These are phyloP conservation scores for Epinotia brunnichana DNA, from an alignment of 2,888 invertebrate species.

Conservation along the genomic window DNA sequence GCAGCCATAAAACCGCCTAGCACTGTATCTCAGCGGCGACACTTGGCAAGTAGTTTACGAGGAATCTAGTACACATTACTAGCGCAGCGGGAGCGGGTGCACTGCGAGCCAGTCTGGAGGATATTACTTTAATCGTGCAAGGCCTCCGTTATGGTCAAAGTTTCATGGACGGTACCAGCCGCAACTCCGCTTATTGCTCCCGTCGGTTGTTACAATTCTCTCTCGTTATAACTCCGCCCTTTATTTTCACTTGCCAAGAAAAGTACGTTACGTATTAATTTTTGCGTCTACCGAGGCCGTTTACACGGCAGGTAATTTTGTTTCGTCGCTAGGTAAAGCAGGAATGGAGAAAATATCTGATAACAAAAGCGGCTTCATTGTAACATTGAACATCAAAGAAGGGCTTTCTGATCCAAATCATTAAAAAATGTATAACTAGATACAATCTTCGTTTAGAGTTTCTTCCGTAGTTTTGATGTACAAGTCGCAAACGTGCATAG, in stretches of 20 bases:
- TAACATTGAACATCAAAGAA: slow-evolving; percentile 26
- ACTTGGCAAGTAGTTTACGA: slow-evolving; percentile 60
- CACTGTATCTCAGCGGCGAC: slow-evolving; percentile 45
- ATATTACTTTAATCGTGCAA: slow-evolving; percentile 73
- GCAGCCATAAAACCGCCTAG: slow-evolving; percentile 36
- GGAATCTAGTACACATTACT: slow-evolving; percentile 61
- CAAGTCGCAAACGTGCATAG: not conserved
- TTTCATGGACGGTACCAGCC: slow-evolving; percentile 54
- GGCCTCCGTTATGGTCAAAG: slow-evolving; percentile 70
- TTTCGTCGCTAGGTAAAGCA: slow-evolving; percentile 24
- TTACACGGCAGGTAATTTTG: slow-evolving; percentile 29
- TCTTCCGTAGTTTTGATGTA: not conserved
- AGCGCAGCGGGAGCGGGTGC: slow-evolving; percentile 54
- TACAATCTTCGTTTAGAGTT: not conserved
- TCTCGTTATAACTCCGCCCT: slow-evolving; percentile 55
- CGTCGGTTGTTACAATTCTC: slow-evolving; percentile 52
- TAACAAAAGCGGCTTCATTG: slow-evolving; percentile 25
- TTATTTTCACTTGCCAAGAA: slow-evolving; percentile 52
- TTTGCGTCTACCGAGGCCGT: slow-evolving; percentile 32
- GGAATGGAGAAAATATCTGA: slow-evolving; percentile 26
- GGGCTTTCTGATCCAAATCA: not conserved
- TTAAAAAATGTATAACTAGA: not conserved
- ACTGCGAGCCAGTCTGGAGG: slow-evolving; percentile 61
- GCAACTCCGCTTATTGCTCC: slow-evolving; percentile 64
- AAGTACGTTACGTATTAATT: slow-evolving; percentile 37